These are phyloP conservation scores for Zonotrichia albicollis DNA, from an alignment of 2,797 vertebrate genomes.

Conservation along the genomic window DNA sequence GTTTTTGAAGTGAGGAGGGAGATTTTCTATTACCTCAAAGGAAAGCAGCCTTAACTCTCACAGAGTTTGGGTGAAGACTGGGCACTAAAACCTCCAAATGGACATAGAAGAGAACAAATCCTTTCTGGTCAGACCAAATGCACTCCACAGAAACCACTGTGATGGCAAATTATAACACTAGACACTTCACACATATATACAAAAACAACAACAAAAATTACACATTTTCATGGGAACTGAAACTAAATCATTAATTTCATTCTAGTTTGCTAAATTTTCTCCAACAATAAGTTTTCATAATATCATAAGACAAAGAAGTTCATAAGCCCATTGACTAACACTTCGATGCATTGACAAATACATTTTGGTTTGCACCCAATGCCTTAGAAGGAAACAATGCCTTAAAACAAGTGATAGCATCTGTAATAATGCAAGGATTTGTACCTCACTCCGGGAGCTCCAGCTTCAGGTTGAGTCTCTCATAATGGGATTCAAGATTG, in stretches of 20 bases:
- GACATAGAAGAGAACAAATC: not conserved
- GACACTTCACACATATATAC: not conserved
- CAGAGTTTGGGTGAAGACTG: not conserved
- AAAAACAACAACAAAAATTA: not conserved
- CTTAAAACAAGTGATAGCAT: not conserved
- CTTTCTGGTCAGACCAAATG: not conserved
- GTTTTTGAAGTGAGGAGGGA: not conserved
- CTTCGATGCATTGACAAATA: not conserved
- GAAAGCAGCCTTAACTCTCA: not conserved
- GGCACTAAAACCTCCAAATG: not conserved
- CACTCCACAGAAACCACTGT: not conserved
- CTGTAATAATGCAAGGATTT: not conserved
- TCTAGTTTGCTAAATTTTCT: not conserved
- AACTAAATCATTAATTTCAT: not conserved
- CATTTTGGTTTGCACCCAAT: not conserved
- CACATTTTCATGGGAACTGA: not conserved
- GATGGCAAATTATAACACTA: not conserved
- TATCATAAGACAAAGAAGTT: not conserved
- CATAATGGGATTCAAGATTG: not conserved
- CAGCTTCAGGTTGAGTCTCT: not conserved
- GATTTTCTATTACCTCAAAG: not conserved
- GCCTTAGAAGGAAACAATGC: not conserved
- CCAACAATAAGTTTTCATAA: not conserved
- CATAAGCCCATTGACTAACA: not conserved
- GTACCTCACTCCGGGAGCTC: not conserved